Evolutionary conservation across 2,113 vertebrate species (phyloP).

Genomic region (Caranx ignobilis): DNA sequence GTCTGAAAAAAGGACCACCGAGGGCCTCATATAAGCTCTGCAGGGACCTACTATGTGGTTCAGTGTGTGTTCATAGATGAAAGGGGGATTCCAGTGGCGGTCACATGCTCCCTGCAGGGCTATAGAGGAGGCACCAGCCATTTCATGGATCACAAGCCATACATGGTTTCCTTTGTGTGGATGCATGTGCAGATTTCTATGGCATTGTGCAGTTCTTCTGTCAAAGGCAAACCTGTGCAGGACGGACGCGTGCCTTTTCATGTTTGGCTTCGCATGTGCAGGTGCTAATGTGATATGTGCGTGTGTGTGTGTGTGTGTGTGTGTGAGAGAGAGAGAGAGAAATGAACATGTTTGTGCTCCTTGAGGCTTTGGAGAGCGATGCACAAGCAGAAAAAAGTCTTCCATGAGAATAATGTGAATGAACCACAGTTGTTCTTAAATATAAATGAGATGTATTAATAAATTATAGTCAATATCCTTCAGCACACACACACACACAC

Average conservation of each 20-base stretch:
- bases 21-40: slow-evolving; percentile 30
- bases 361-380: slow-evolving; percentile 20
- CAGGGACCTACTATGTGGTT: slow-evolving; percentile 41
- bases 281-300: slow-evolving; percentile 2
- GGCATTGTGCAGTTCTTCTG: slow-evolving; percentile 44
- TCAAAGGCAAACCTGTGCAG: slow-evolving; percentile 20
- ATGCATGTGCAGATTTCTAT: slow-evolving; percentile 46
- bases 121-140: slow-evolving; percentile 33
- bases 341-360: neutral
- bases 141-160: slow-evolving; percentile 59
- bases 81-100: slow-evolving; percentile 70
- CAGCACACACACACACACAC: neutral
- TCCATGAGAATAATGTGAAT: slow-evolving; percentile 36
- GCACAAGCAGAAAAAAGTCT: neutral
- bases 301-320: slow-evolving; percentile 9
- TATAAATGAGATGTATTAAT: slow-evolving; percentile 61
- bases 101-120: slow-evolving; percentile 75
- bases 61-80: slow-evolving; percentile 52
- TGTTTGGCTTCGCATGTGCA: slow-evolving; percentile 27
- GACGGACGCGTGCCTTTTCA: slow-evolving; percentile 18
- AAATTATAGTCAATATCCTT: slow-evolving; percentile 30
- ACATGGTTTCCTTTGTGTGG: slow-evolving; percentile 66
- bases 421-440: slow-evolving; percentile 42
- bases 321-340: slow-evolving; percentile 6
- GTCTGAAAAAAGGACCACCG: slow-evolving; percentile 27